Base-by-base conservation (phyloP, 2,888 invertebrate genomes). In the Psylliodes chrysocephalus region DNA sequence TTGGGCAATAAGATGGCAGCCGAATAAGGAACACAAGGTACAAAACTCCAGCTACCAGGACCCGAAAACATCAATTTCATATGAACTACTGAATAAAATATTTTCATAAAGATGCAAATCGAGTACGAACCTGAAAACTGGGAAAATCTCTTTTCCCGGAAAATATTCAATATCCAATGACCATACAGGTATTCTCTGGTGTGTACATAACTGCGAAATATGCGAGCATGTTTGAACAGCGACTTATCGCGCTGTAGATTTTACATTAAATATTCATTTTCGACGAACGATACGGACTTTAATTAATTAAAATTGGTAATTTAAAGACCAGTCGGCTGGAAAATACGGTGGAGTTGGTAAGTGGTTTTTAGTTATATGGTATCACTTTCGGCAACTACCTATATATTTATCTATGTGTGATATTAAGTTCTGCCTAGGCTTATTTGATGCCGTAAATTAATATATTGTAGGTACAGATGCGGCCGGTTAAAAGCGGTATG, bases 291-390 rank as follows among this genome's bases (percentile, higher is more conserved):
- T 59, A 59, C n/a, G 18, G 40, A 22, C 59, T 40, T 49, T 40
- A 59, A 59, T 59, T 49, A 59, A 59, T 59, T 59, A 49, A 59
- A 59, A 59, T 59, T 59, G 49, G 28, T 22, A 59, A 59, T 59
- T 59, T 59, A 28, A 40, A 59, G 42, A 25, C 40, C 4, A 51
- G 44, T 19, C 10, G 12, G 49, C 25, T 40, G 59, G 49, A 59
- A 59, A 59, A 57, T 59, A 51, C 28, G n/a, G 22, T 47, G 25
- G 49, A 28, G 7, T 46, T 47, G 55, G 40, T 14, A 49, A 57
- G 57, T 49, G 57, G 25, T 47, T 57, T 57, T 57, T 47, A 35
- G 57, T 18, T 57, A 38, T 35, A 56, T 22, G 35, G n/a, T 10
- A 18, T 55, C 47, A 25, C 47, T 22, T 47, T 17, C 1, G 17